phyloP scores from a whole-genome alignment of 2,888 invertebrate genomes.

The Crocallis elinguaria region DNA sequence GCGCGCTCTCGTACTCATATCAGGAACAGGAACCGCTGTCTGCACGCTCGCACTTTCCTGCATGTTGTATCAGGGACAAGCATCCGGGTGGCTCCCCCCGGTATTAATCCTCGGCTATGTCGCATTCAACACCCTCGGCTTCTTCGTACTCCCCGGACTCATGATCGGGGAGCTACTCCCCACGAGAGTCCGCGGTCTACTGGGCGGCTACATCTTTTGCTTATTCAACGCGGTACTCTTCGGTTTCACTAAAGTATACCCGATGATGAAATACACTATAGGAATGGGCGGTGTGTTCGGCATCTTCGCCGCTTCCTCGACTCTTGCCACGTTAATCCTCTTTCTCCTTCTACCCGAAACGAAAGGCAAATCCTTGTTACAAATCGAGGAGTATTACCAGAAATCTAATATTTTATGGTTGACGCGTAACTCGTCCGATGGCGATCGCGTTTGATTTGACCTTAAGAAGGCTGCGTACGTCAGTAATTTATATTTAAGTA shows the following conservation, averaged over 20 bases:
- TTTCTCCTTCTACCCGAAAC: constrained; percentile 90
- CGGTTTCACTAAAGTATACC: constrained; percentile 88
- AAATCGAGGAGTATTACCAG: constrained; percentile 92
- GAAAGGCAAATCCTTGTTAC: constrained; percentile 87
- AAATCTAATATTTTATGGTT: constrained; percentile 87
- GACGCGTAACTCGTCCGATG: constrained; percentile 69
- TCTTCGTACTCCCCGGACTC: constrained; percentile 90
- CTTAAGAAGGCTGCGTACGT: constrained; percentile 2
- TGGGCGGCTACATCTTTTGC: constrained; percentile 90
- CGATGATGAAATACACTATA: constrained; percentile 84
- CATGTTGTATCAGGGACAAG: constrained; percentile 58
- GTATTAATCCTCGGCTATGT: constrained; percentile 87
- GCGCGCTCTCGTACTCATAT: constrained; percentile 86
- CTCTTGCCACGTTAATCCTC: constrained; percentile 86
- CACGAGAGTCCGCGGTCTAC: constrained; percentile 88
- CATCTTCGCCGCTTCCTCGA: constrained; percentile 87
- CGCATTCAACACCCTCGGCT: constrained; percentile 89
- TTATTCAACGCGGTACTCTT: constrained; percentile 89
- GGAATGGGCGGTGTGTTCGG: constrained; percentile 89
- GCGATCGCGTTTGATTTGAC: constrained; percentile 55
- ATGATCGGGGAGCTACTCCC: constrained; percentile 91
- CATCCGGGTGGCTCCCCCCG: constrained; percentile 57
- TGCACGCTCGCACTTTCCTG: constrained; percentile 85
- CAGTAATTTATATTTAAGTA: constrained; percentile 21
- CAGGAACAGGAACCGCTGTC: constrained; percentile 87